Evolutionary conservation across 2,113 vertebrate species (phyloP).

Genomic region (Myotis brandtii): DNA sequence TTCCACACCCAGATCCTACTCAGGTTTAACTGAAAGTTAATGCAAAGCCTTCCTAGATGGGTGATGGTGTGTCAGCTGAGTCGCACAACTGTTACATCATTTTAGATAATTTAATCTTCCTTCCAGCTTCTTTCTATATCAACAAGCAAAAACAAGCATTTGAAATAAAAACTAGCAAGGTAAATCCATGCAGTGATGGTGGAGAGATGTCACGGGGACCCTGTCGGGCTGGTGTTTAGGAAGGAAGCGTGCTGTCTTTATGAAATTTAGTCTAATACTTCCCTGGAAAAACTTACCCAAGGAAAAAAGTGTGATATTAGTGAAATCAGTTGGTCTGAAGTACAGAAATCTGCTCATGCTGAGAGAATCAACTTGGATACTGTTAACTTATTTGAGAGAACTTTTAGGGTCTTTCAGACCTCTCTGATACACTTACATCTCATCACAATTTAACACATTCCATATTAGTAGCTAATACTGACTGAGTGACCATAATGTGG

Average conservation of each 20-base stretch:
- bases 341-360: background rate
- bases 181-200: no score
- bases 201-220: background rate
- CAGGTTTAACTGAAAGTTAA: background rate
- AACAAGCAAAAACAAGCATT: background rate
- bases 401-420: background rate
- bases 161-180: background rate
- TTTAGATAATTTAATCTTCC: background rate
- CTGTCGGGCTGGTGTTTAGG: background rate
- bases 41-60: background rate
- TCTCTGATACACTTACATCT: background rate
- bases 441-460: no score
- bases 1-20: background rate
- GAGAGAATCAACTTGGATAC: background rate
- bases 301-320: background rate
- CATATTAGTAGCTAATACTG: no score
- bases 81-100: background rate
- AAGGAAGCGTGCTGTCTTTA: rapidly evolving
- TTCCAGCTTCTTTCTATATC: background rate
- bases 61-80: background rate
- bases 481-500: rapidly evolving
- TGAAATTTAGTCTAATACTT: background rate
- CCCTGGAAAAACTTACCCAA: background rate
- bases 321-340: background rate
- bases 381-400: background rate